A percentile compares a stretch with the other conserved stretches of the same genome.
Evolutionary conservation across 2,888 invertebrate species (phyloP).

Genomic region (Eucera pruinosa): DNA sequence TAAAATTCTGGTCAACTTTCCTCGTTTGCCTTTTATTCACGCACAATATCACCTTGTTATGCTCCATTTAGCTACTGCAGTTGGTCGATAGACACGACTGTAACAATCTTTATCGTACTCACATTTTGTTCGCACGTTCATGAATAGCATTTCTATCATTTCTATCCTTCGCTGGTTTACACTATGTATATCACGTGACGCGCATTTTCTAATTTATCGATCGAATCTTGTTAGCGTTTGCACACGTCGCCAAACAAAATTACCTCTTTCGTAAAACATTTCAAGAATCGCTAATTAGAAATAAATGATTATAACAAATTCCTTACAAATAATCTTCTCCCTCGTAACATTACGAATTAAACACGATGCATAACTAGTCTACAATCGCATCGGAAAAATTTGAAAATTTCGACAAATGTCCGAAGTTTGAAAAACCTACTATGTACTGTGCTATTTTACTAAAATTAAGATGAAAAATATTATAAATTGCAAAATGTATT

Average conservation of each 20-base stretch:
- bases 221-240: slow-evolving; percentile 35
- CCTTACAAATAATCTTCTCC: background rate
- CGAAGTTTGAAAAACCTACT: background rate
- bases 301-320: slow-evolving; percentile 3
- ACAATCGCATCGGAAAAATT: slow-evolving; percentile 3
- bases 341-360: background rate
- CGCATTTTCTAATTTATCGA: slow-evolving; percentile 36
- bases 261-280: slow-evolving; percentile 9
- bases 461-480: background rate
- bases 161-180: slow-evolving; percentile 49
- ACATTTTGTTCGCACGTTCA: slow-evolving; percentile 22
- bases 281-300: background rate
- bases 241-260: slow-evolving; percentile 48
- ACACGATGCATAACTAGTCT: background rate
- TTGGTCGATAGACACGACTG: slow-evolving; percentile 57
- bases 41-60: slow-evolving; percentile 46
- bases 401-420: background rate
- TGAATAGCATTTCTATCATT: slow-evolving; percentile 32
- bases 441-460: background rate
- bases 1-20: slow-evolving; percentile 66
- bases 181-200: slow-evolving; percentile 23
- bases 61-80: slow-evolving; percentile 52
- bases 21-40: slow-evolving; percentile 43
- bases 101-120: slow-evolving; percentile 57
- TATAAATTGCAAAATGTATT: background rate